Percentiles rank a stretch among this genome's conserved stretches.
These are phyloP conservation scores for Crossaster papposus DNA, from an alignment of 53 echinoderm and acorn worm genomes.

Conservation along the genomic window DNA sequence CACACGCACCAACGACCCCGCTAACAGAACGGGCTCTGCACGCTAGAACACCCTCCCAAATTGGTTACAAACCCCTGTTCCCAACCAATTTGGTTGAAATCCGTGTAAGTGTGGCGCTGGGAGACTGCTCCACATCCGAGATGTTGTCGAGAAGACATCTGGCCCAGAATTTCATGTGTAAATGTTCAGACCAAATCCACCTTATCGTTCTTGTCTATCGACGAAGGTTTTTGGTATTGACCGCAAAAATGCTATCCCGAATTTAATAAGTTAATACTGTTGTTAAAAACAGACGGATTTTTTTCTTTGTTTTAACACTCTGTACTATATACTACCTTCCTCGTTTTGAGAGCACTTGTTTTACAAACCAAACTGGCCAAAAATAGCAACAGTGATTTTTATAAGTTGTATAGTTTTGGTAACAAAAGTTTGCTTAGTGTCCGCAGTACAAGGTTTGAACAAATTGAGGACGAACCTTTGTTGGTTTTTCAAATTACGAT, in stretches of 20 bases:
- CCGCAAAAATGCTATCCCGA: neutral
- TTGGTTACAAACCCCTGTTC: conserved; percentile 53
- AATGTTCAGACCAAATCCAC: neutral
- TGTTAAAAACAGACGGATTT: neutral
- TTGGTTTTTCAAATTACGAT: neutral
- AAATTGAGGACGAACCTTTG: neutral
- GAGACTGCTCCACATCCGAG: neutral
- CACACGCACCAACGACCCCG: conserved; percentile 51
- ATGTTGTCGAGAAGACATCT: conserved; percentile 23
- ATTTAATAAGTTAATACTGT: neutral
- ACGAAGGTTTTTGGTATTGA: neutral
- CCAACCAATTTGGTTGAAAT: conserved; percentile 46
- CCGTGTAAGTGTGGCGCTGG: conserved; percentile 38
- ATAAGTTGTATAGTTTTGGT: neutral
- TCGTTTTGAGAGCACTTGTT: conserved; percentile 21
- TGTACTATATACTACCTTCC: neutral
- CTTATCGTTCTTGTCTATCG: neutral
- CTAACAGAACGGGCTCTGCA: conserved; percentile 27
- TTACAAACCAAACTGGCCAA: neutral
- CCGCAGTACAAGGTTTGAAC: neutral
- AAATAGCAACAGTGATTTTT: conserved; percentile 49
- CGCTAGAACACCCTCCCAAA: conserved; percentile 61
- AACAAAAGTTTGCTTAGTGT: neutral
- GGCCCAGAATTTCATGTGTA: conserved; percentile 42
- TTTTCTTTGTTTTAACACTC: neutral